Conservation (phyloP, 1,140 invertebrate genomes). For the Penaeus vannamei region DNA sequence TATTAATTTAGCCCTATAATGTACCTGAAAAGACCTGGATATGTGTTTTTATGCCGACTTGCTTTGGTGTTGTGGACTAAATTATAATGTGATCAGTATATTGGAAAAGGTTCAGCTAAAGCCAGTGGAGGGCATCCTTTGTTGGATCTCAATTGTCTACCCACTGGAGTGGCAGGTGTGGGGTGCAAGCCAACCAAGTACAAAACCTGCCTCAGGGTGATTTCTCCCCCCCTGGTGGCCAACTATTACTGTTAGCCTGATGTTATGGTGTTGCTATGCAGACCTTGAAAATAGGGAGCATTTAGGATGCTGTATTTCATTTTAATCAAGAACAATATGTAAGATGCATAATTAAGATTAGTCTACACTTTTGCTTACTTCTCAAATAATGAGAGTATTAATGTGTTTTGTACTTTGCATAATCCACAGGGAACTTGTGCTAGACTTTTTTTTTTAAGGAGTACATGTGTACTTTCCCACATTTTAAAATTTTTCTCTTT, state of each 20-base stretch:
- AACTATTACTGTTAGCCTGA: slow-evolving; percentile 44
- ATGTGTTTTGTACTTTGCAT: slow-evolving; percentile 32
- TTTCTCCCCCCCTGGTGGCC: slow-evolving; percentile 20
- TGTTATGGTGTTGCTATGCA: slow-evolving; percentile 34
- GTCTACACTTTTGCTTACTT: too few species aligned
- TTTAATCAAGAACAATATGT: too few species aligned
- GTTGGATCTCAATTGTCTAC: slow-evolving; percentile 49
- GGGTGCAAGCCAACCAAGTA: slow-evolving; percentile 55
- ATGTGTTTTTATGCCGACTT: not conserved
- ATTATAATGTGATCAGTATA: slow-evolving; percentile 11
- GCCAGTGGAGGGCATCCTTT: slow-evolving; percentile 18
- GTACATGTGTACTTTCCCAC: too few species aligned
- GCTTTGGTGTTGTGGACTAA: not conserved
- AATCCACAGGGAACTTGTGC: slow-evolving; percentile 25
- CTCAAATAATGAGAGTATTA: not conserved
- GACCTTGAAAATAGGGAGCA: not conserved
- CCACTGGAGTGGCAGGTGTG: slow-evolving; percentile 32
- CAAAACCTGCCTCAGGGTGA: slow-evolving; percentile 54
- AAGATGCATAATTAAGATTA: too few species aligned
- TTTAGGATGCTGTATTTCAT: not conserved
- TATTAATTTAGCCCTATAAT: slow-evolving; percentile 34
- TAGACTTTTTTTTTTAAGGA: too few species aligned
- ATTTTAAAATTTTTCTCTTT: too few species aligned
- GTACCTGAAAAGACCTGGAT: slow-evolving; percentile 54
- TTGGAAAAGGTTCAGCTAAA: slow-evolving; percentile 9